Percentiles rank a stretch among this genome's conserved stretches.
Evolutionary conservation across 2,797 vertebrate genomes (phyloP).

Genomic region (Agapornis canus): DNA sequence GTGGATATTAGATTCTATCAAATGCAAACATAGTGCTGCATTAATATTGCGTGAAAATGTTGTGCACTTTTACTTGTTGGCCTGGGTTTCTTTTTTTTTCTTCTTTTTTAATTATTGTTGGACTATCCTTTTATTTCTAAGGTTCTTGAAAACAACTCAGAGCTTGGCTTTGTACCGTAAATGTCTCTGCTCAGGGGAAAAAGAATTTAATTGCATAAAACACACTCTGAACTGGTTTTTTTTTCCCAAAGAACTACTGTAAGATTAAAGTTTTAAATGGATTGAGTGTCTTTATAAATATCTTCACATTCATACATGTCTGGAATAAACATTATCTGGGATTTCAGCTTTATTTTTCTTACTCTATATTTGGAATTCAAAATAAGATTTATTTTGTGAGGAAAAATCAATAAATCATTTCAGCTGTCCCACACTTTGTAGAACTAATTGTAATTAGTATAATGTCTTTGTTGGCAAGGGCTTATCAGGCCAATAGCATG

Average conservation of each 20-base stretch:
- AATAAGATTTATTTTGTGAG: conserved; percentile 63
- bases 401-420: conserved; percentile 75
- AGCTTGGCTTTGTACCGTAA: neutral
- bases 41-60: neutral
- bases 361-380: conserved; percentile 59
- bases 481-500: conserved; percentile 66
- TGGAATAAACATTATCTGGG: conserved; percentile 23
- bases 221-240: neutral
- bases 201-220: conserved; percentile 26
- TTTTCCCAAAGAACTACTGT: neutral
- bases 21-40: neutral
- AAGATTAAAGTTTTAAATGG: conserved; percentile 29
- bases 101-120: neutral
- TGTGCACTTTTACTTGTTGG: neutral
- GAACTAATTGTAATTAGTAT: conserved; percentile 74
- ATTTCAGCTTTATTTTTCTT: conserved; percentile 50
- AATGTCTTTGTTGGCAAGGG: conserved; percentile 69
- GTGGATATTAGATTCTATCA: neutral
- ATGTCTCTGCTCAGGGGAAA: neutral
- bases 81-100: neutral
- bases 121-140: neutral
- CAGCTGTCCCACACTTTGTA: conserved; percentile 58
- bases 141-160: neutral
- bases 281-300: neutral
- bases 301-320: neutral